These are phyloP conservation scores for Opisthocomus hoazin DNA, from an alignment of 2,113 vertebrate species.

Conservation along the genomic window DNA sequence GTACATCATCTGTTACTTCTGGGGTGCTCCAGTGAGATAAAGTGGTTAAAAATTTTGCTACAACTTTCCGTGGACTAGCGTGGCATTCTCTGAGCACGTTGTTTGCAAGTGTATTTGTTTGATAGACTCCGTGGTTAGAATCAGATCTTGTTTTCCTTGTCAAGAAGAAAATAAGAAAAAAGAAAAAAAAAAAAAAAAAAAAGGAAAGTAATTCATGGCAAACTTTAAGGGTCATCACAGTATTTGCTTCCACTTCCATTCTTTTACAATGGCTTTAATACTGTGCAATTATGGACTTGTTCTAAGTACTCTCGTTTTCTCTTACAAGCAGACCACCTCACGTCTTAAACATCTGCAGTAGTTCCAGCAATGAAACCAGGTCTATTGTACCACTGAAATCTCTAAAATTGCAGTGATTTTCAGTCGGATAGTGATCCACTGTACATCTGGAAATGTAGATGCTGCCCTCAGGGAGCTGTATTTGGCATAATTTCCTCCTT, in stretches of 20 bases:
- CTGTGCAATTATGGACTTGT: background rate
- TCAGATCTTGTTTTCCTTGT: background rate
- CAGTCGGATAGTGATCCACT: background rate
- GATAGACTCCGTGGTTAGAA: background rate
- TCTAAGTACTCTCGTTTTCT: background rate
- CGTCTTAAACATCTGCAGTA: background rate
- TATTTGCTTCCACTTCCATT: background rate
- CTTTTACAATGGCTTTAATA: background rate
- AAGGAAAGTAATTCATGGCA: background rate
- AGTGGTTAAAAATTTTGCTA: background rate
- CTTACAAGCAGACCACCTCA: background rate
- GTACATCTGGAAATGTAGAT: constrained; percentile 6
- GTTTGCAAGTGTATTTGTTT: background rate
- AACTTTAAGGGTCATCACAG: background rate
- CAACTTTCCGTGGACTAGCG: background rate
- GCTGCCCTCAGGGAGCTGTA: background rate
- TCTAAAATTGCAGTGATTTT: constrained; percentile 18
- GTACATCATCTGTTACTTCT: background rate
- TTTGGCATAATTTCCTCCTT: background rate
- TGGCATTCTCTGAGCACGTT: background rate
- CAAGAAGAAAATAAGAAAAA: background rate
- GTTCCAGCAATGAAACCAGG: background rate
- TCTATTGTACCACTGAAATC: background rate
- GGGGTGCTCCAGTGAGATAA: background rate
- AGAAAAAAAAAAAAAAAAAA: background rate